Evolutionary conservation across 2,797 vertebrate genomes (phyloP).

Genomic region (Anas bernieri): DNA sequence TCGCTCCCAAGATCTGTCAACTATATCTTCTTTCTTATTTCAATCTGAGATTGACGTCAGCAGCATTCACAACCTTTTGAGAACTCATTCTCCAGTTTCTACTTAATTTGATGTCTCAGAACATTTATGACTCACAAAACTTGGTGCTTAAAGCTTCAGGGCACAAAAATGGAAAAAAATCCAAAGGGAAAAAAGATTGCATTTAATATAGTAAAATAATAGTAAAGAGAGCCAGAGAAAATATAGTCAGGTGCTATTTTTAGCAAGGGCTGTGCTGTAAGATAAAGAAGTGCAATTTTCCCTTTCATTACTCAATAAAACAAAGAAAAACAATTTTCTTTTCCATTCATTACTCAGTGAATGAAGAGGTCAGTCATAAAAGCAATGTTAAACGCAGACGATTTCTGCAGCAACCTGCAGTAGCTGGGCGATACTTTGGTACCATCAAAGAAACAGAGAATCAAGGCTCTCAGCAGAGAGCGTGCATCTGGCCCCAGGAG

Average conservation of each 20-base stretch:
- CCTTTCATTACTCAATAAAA: constrained; percentile 16
- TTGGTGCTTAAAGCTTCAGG: constrained; percentile 50
- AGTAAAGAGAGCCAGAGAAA: constrained; percentile 44
- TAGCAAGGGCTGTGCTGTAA: neutral
- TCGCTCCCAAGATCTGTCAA: constrained; percentile 47
- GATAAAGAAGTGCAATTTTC: neutral
- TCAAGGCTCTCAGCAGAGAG: neutral
- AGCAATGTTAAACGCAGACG: neutral
- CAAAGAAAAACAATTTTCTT: constrained; percentile 23
- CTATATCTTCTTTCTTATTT: constrained; percentile 63
- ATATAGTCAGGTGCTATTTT: constrained; percentile 30
- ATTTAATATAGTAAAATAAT: constrained; percentile 64
- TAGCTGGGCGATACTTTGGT: neutral
- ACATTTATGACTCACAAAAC: constrained; percentile 74
- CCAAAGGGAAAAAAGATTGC: constrained; percentile 25
- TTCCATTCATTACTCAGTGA: constrained; percentile 15
- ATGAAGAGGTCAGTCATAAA: neutral
- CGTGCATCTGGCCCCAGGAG: neutral
- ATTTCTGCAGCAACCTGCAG: neutral
- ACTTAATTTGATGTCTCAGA: constrained; percentile 73
- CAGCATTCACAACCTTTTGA: constrained; percentile 69
- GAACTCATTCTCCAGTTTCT: constrained; percentile 67
- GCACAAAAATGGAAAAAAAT: constrained; percentile 45
- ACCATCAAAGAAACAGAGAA: neutral
- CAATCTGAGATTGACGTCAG: constrained; percentile 71